These are phyloP conservation scores for Sesamia nonagrioides DNA, from an alignment of 1,140 invertebrate genomes.

Conservation along the genomic window DNA sequence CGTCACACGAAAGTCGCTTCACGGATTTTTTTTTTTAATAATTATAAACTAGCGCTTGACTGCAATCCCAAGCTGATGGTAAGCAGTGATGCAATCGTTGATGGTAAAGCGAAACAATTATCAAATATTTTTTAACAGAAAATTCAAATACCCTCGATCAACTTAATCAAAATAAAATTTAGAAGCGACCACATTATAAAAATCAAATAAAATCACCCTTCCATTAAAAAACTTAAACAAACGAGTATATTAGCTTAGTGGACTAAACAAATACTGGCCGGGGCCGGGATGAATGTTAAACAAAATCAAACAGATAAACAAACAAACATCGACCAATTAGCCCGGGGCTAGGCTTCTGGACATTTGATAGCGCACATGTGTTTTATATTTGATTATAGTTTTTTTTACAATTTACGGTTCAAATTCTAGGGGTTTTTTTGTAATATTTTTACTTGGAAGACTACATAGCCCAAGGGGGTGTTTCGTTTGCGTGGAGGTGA, in stretches of 20 bases:
- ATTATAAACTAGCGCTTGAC: no score
- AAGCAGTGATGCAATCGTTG: no score
- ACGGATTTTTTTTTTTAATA: no score
- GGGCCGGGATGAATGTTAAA: slow-evolving; percentile 67
- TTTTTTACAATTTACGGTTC: slow-evolving; percentile 10
- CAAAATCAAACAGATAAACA: slow-evolving; percentile 49
- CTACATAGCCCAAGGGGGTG: background rate
- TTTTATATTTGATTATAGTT: slow-evolving; percentile 26
- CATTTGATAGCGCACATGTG: slow-evolving; percentile 64
- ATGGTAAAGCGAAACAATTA: no score
- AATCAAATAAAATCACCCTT: slow-evolving; percentile 53
- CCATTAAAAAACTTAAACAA: slow-evolving; percentile 70
- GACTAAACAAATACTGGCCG: slow-evolving; percentile 58
- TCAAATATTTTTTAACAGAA: no score
- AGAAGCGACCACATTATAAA: slow-evolving; percentile 46
- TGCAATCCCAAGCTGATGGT: no score
- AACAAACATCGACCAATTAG: slow-evolving; percentile 70
- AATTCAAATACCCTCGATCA: background rate
- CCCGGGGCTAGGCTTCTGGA: slow-evolving; percentile 64
- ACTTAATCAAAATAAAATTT: slow-evolving; percentile 48
- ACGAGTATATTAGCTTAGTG: slow-evolving; percentile 70
- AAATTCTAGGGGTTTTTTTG: background rate
- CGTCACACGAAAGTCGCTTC: no score
- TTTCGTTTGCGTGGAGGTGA: background rate
- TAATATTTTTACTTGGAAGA: background rate